Base-by-base conservation (phyloP, 2,797 vertebrate species). In the Epinephelus awoara region DNA sequence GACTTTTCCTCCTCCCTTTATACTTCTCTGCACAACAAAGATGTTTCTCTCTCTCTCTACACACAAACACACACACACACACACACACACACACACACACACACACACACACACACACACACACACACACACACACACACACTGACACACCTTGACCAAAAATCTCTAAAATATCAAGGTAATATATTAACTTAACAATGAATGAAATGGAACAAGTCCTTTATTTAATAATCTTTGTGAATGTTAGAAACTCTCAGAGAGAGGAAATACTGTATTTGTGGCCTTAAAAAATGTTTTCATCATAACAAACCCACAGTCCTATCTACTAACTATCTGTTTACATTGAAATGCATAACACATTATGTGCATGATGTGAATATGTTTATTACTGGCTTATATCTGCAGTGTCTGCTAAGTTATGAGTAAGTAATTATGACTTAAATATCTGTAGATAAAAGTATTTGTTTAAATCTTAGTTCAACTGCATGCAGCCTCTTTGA, bases 1-100 rank as follows among this genome's bases (percentile, higher is more conserved):
- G 27, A 66, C 44, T 76, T 62, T 42, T 64, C 71, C 46, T 80
- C 63, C 29, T 72, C 40, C 34, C 71, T 38, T 82, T 75, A 2
- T 68, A 51, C 34, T 49, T 77, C 25, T 83, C 74, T 47, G 27
- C 19, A 21, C 40, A 25, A 21, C n/a, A 61, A 7, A 73, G 82
- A 87, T 68, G 65, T 52, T 47, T 44, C 6, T 74, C 12, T 74
- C n/a, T n/a, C n/a, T 23, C 23, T 23, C 23, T 23, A 23, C 23
- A 23, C 23, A 23, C 23, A 23, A 1, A 23, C 23, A 23, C 23
- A 23, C 23, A 23, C 23, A 23, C 1, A 23, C 1, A 1, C 57
- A 38, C 59, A 14, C 74, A 5, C 14, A 58, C 4, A 29, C 27
- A 29, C 5, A 29, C 27, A 29, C 4, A 27, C 27, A 27, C 27